Evolutionary conservation across 2,113 vertebrate species (phyloP), one percentile per base, ranked within the genome.

Genomic region (Zosterops pallidus): DNA sequence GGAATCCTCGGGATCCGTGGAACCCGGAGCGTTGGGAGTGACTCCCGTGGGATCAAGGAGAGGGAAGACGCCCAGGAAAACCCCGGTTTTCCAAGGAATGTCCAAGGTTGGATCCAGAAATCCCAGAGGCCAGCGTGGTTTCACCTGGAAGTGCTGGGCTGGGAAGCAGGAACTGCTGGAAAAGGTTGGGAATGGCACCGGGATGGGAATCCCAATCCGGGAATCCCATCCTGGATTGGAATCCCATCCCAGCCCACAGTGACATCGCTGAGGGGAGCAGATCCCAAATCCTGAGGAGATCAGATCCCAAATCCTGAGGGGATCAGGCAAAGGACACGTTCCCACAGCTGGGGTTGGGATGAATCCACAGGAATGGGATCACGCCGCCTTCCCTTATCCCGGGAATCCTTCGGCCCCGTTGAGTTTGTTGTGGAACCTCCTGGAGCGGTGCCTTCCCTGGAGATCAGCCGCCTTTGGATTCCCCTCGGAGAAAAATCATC

Each of bases 331-430:
- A n/a, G 65, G 16, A 9, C 7, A 0, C 1, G 5, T 19, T 18
- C 26, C 39, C 39, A 39, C 47, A 4, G 56, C 2, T 72, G 57
- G 26, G 17, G 0, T 14, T 12, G 69, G 70, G 70, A 29, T 67
- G 16, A 19, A 22, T 37, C 77, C 33, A 0, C 4, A 3, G 77
- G 50, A 11, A 23, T 7, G 25, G 70, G 60, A 24, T 84, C n/a
- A 0, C 5, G 20, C 37, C 6, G 4, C 14, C 0, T 37, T 55
- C 39, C 39, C 14, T 0, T 1, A 2, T 29, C 37, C 67, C 2
- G 4, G 17, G 12, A 7, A 24, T 60, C 37, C 46, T 35, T n/a
- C 0, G 5, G 22, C 5, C 14, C 0, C 2, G 3, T 12, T 12
- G 28, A 4, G 28, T 55, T 59, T 31, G 55, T 19, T 18, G 23